phyloP scores from a whole-genome alignment of 1,140 invertebrate species.

The Apis florea region DNA sequence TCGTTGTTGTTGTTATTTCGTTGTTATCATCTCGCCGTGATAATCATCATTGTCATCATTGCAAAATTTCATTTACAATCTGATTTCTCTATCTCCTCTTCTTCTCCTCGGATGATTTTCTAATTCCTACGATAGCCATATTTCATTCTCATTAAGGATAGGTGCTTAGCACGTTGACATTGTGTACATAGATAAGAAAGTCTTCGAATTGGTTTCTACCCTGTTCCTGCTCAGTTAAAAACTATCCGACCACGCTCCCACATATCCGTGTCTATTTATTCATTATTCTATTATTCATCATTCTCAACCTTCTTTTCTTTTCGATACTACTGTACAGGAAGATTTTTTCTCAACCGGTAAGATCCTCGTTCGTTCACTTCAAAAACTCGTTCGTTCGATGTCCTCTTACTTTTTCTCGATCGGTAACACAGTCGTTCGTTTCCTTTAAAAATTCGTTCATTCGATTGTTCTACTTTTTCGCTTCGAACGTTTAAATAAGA shows the following conservation, averaged over 20 bases:
- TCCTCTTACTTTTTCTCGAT: neutral
- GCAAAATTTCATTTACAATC: slow-evolving; percentile 18
- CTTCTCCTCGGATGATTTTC: slow-evolving; percentile 3
- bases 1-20: neutral
- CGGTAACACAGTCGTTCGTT: neutral
- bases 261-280: neutral
- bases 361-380: neutral
- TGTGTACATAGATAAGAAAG: slow-evolving; percentile 57
- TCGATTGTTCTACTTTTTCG: too few species aligned
- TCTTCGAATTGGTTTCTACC: slow-evolving; percentile 47
- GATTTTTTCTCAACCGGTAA: neutral
- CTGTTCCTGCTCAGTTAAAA: slow-evolving; percentile 50
- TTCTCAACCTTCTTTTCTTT: too few species aligned
- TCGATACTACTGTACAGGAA: too few species aligned
- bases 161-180: slow-evolving; percentile 50
- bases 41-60: neutral
- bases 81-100: neutral
- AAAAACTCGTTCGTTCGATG: neutral
- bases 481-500: too few species aligned
- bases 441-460: neutral
- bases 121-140: slow-evolving; percentile 51
- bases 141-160: slow-evolving; percentile 55
- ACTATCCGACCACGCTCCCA: slow-evolving; percentile 34
- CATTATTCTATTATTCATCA: too few species aligned
- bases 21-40: neutral